These are phyloP conservation scores for Turnix velox DNA, from an alignment of 2,113 vertebrate species.

Conservation along the genomic window DNA sequence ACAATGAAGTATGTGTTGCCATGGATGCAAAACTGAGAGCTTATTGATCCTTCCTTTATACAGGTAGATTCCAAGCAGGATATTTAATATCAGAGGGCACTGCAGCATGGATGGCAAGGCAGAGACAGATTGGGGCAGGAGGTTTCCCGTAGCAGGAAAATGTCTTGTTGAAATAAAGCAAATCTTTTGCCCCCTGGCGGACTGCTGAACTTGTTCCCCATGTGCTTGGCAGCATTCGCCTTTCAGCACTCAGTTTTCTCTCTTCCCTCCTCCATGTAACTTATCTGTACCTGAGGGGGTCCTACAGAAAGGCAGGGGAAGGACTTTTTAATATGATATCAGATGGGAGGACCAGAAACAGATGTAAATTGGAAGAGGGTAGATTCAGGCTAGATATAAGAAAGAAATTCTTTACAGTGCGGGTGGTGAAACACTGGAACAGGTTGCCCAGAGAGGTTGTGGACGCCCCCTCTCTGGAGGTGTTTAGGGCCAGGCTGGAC, in stretches of 20 bases:
- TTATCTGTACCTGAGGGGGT: no score
- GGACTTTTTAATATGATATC: no score
- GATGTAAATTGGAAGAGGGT: no score
- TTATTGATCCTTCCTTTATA: not conserved
- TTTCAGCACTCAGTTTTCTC: not conserved
- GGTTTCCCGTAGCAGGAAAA: not conserved
- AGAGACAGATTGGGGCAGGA: not conserved
- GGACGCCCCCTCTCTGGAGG: no score
- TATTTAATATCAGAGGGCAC: not conserved
- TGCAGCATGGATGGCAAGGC: not conserved
- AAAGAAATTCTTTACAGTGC: no score
- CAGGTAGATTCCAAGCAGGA: constrained; percentile 1
- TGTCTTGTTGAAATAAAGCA: not conserved
- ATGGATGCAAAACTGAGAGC: constrained; percentile 48
- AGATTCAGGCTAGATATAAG: no score
- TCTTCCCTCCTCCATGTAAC: not conserved
- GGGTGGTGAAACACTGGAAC: no score
- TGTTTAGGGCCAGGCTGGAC: no score
- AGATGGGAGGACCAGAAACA: no score
- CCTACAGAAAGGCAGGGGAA: no score
- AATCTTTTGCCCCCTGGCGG: not conserved
- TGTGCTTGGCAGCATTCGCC: not conserved
- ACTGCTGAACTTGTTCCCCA: not conserved
- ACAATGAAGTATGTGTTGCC: constrained; percentile 64
- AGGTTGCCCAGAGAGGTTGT: no score